Base-by-base conservation (phyloP, 1,140 invertebrate species). In the Heterodera schachtii region DNA sequence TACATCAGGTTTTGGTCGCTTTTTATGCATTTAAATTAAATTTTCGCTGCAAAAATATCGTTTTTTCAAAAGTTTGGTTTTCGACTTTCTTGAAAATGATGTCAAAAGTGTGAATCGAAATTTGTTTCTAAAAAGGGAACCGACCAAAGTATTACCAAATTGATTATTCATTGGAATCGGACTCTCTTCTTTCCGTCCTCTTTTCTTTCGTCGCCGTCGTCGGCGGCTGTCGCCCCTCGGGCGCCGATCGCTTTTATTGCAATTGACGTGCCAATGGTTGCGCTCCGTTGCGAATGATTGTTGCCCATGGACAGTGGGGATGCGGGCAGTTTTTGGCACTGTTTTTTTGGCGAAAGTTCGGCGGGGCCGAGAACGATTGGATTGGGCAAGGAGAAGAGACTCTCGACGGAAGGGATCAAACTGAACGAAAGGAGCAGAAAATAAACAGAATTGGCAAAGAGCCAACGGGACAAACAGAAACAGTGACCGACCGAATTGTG, bases 321-420 rank as follows among this genome's bases (percentile, higher is more conserved):
- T 31, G 81, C 43, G 13, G 67, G 31, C 83, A 49, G 66, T 31
- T 31, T 0, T 31, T 69, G 81, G 13, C 52, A 60, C 13, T 71
- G 82, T 31, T 67, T 47, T 52, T 43, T 43, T 43, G 46, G 83
- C n/a, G 74, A 44, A 41, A 78, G 47, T 31, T 77, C 75, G 69
- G 76, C 67, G 57, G 76, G 19, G 7, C 57, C 57, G 41, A 52
- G 31, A 11, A 79, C 71, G 21, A 85, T 64, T 9, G 84, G 84
- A 80, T 87, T 85, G 19, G 84, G 84, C 49, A 86, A 84, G 3
- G 84, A 85, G 49, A 84, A 70, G n/a, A 81, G 85, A 75, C 84
- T 85, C 66, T 85, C 84, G 47, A 79, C 49, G n/a, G 84, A 86
- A 31, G 84, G 84, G 60, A 85, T 85, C 49, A 85, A 57, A 64